These are phyloP conservation scores for Synchiropus splendidus DNA, from an alignment of 2,113 vertebrate species.

Conservation along the genomic window DNA sequence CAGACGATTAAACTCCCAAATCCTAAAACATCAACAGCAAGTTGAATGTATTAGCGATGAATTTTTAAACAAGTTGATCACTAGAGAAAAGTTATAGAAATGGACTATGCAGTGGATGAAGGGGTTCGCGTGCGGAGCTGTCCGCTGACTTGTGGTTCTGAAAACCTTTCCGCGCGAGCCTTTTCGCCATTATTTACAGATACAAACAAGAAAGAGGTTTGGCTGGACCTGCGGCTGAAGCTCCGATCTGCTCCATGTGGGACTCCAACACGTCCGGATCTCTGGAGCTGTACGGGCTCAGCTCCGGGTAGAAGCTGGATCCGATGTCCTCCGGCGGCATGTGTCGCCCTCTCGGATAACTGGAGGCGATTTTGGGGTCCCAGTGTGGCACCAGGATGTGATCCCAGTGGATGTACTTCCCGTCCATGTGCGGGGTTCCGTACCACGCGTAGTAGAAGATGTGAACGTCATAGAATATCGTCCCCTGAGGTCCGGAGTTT, in stretches of 20 bases:
- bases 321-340: conserved; percentile 79
- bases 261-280: conserved; percentile 77
- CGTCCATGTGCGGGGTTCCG: conserved; percentile 69
- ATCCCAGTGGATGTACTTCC: conserved; percentile 80
- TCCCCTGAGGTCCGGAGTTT: conserved; percentile 56
- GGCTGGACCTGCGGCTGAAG: conserved; percentile 75
- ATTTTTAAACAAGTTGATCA: no score
- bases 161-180: not conserved
- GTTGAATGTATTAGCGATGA: no score
- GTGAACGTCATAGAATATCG: conserved; percentile 77
- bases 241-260: conserved; percentile 79
- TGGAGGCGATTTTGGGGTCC: conserved; percentile 85
- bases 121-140: conserved; percentile 36
- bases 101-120: no score
- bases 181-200: conserved; percentile 1
- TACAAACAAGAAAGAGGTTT: not conserved
- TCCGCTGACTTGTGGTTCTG: conserved; percentile 48
- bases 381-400: conserved; percentile 85
- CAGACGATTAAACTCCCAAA: no score
- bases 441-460: conserved; percentile 87
- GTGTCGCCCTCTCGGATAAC: conserved; percentile 82
- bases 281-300: conserved; percentile 80
- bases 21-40: no score
- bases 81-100: no score
- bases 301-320: conserved; percentile 80